phyloP scores from a whole-genome alignment of 2,113 vertebrate species.

The Nematolebias whitei region DNA sequence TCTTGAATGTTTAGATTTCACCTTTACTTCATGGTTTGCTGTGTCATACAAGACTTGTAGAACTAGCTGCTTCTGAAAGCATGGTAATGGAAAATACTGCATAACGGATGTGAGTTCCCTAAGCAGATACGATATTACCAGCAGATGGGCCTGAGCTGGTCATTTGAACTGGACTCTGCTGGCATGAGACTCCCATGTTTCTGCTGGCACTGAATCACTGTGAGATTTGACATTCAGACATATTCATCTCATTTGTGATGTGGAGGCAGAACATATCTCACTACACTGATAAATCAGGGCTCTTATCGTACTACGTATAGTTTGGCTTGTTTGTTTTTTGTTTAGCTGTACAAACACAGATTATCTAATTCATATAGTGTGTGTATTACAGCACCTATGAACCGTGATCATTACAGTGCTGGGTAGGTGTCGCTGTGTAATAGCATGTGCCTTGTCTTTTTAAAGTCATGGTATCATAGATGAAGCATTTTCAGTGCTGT shows the following conservation, averaged over 20 bases:
- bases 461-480: slow-evolving; percentile 41
- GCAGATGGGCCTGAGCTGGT: slow-evolving; percentile 43
- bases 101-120: slow-evolving; percentile 39
- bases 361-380: slow-evolving; percentile 36
- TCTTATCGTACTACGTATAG: slow-evolving; percentile 38
- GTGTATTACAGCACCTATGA: slow-evolving; percentile 41
- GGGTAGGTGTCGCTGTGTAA: slow-evolving; percentile 59
- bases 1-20: slow-evolving; percentile 81
- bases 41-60: slow-evolving; percentile 46
- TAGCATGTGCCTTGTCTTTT: slow-evolving; percentile 74
- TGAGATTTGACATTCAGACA: slow-evolving; percentile 66
- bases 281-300: slow-evolving; percentile 53
- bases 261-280: slow-evolving; percentile 26
- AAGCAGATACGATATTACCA: slow-evolving; percentile 30
- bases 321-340: slow-evolving; percentile 48
- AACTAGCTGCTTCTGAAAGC: slow-evolving; percentile 44
- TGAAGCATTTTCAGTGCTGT: slow-evolving; percentile 34
- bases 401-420: slow-evolving; percentile 37
- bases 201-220: slow-evolving; percentile 72
- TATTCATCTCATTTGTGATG: slow-evolving; percentile 56
- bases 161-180: slow-evolving; percentile 27
- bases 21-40: slow-evolving; percentile 30
- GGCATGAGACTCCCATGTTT: slow-evolving; percentile 38
- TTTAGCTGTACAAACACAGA: slow-evolving; percentile 30
- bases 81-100: slow-evolving; percentile 28